Evolutionary conservation across 2,113 vertebrate genomes (phyloP).

Genomic region (Malurus melanocephalus): DNA sequence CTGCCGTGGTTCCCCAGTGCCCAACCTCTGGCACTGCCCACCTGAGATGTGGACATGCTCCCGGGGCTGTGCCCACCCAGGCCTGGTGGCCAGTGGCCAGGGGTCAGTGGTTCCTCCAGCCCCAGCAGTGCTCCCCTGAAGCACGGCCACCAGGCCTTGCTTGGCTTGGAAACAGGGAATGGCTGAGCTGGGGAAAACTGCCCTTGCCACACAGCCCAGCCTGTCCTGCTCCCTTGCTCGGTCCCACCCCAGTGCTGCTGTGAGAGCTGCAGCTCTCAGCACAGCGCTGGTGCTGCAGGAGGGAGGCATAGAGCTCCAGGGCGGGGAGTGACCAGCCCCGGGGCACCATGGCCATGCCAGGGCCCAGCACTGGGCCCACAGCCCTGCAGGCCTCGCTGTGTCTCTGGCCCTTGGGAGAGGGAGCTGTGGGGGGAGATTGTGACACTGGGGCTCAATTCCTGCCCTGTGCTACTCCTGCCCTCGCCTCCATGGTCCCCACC

Average conservation of each 20-base stretch:
- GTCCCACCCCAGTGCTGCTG: background rate
- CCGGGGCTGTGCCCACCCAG: background rate
- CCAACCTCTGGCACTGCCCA: background rate
- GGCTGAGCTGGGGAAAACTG: background rate
- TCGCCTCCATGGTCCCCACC: background rate
- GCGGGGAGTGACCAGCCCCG: background rate
- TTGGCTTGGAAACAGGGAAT: slow-evolving; percentile 5
- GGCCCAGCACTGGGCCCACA: background rate
- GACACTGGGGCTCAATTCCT: background rate
- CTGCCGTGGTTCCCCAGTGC: background rate
- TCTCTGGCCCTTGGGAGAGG: background rate
- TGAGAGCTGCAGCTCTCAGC: background rate
- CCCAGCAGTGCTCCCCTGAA: background rate
- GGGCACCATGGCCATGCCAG: background rate
- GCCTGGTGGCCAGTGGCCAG: background rate
- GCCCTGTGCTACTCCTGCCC: background rate
- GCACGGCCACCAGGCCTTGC: background rate
- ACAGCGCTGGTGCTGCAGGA: background rate
- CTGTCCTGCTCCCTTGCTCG: background rate
- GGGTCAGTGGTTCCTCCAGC: background rate
- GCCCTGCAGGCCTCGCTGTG: background rate
- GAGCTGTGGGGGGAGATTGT: background rate
- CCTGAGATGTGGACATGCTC: fast-evolving
- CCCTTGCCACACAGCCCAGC: slow-evolving; percentile 48
- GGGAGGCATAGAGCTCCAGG: background rate